Percentiles rank a stretch among this genome's conserved stretches.
Evolutionary conservation across 2,797 vertebrate genomes (phyloP).

Genomic region (Epinephelus awoara): DNA sequence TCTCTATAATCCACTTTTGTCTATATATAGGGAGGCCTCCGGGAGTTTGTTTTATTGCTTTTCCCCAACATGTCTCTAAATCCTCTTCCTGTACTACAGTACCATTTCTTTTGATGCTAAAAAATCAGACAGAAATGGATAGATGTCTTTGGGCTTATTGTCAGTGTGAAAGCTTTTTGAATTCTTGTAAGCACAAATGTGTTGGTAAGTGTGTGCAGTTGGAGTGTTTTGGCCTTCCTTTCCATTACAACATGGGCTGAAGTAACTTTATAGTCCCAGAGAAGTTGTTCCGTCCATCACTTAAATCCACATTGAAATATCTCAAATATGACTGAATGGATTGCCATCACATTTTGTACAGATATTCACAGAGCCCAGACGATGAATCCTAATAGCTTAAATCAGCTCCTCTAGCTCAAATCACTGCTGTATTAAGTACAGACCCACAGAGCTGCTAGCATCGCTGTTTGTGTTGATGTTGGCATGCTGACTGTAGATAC

Average conservation of each 20-base stretch:
- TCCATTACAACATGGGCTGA: neutral
- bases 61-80: slow-evolving; percentile 47
- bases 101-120: slow-evolving; percentile 52
- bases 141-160: slow-evolving; percentile 38
- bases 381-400: neutral
- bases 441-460: no score
- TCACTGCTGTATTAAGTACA: neutral
- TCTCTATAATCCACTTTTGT: slow-evolving; percentile 59
- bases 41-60: slow-evolving; percentile 53
- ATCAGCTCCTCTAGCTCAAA: no score
- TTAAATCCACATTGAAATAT: neutral
- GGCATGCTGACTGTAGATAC: neutral
- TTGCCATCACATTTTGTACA: neutral
- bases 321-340: neutral
- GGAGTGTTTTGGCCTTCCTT: slow-evolving; percentile 9
- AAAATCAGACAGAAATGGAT: slow-evolving; percentile 37
- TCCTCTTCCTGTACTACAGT: slow-evolving; percentile 45
- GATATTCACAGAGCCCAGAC: neutral
- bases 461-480: no score
- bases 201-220: slow-evolving; percentile 9
- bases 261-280: neutral
- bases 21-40: slow-evolving; percentile 49
- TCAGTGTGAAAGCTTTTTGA: slow-evolving; percentile 25
- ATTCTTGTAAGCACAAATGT: slow-evolving; percentile 22
- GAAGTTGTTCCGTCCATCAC: neutral